Percentiles rank a stretch among this genome's conserved stretches.
Conservation (phyloP, 2,888 invertebrate species). For the Cyaniris semiargus region DNA sequence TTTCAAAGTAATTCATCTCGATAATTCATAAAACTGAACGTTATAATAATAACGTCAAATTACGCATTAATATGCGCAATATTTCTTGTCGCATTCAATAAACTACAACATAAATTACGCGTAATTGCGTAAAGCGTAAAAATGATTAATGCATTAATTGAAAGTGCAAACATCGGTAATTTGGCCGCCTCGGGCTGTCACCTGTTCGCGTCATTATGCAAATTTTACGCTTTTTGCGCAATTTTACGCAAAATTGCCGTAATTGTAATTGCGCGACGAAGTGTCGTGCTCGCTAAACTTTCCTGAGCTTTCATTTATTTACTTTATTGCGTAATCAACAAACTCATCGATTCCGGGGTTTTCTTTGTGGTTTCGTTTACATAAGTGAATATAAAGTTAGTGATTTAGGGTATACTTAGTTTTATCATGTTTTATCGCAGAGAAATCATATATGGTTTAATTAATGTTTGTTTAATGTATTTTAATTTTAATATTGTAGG, state of each 20-base stretch:
- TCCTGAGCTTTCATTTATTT: conserved; percentile 7
- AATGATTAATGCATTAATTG: conserved; percentile 41
- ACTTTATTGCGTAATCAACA: background rate
- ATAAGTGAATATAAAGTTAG: background rate
- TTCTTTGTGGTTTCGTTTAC: background rate
- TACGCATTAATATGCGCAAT: conserved; percentile 8
- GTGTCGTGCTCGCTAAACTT: conserved; percentile 4
- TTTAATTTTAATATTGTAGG: no score
- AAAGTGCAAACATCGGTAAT: conserved; percentile 44
- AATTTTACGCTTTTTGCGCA: conserved; percentile 53
- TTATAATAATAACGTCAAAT: conserved; percentile 17
- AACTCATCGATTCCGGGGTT: background rate
- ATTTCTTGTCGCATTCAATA: conserved; percentile 21
- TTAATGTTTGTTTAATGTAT: no score
- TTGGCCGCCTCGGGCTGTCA: conserved; percentile 55
- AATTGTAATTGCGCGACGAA: conserved; percentile 43
- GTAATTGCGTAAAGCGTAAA: conserved; percentile 33
- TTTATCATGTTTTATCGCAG: no score
- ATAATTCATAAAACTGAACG: conserved; percentile 21
- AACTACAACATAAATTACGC: conserved; percentile 17
- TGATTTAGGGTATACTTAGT: no score
- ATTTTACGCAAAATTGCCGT: conserved; percentile 59
- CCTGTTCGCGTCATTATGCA: conserved; percentile 70
- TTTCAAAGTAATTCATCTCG: conserved; percentile 7
- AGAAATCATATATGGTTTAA: no score